These are phyloP conservation scores for Pachyramphus minor DNA, from an alignment of 2,113 vertebrate genomes.

Conservation along the genomic window DNA sequence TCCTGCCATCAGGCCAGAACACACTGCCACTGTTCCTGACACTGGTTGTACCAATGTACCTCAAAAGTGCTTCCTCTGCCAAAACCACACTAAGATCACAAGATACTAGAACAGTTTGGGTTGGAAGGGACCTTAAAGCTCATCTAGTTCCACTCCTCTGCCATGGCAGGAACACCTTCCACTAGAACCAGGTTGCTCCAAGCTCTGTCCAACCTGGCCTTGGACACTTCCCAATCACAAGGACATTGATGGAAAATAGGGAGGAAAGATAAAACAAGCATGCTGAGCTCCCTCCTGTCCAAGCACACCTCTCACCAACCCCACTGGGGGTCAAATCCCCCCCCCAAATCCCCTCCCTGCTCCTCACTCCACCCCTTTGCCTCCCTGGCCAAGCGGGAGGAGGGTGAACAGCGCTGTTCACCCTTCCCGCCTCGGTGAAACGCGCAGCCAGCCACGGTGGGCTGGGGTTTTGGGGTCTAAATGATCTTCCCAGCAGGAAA, in stretches of 20 bases:
- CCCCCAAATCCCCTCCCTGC: neutral
- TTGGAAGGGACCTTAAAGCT: neutral
- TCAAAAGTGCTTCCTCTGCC: neutral
- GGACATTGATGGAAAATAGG: fast-evolving
- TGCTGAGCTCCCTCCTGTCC: neutral
- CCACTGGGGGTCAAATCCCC: neutral
- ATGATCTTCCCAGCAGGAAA: neutral
- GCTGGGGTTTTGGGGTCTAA: fast-evolving
- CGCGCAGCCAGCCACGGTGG: fast-evolving
- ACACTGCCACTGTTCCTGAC: neutral
- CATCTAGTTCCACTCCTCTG: neutral
- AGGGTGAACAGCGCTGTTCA: fast-evolving
- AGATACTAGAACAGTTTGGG: neutral
- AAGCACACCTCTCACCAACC: neutral
- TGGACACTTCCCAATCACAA: neutral
- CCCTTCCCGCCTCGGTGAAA: neutral
- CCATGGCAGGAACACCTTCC: neutral
- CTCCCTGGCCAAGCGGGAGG: neutral
- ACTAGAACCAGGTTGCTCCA: fast-evolving
- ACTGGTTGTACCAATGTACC: fast-evolving
- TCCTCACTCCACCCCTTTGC: neutral
- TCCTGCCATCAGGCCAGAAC: neutral
- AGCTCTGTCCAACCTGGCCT: neutral
- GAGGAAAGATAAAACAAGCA: neutral
- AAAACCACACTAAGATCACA: fast-evolving